These are phyloP conservation scores for Phalera bucephala DNA, from an alignment of 2,888 invertebrate species.

Conservation along the genomic window DNA sequence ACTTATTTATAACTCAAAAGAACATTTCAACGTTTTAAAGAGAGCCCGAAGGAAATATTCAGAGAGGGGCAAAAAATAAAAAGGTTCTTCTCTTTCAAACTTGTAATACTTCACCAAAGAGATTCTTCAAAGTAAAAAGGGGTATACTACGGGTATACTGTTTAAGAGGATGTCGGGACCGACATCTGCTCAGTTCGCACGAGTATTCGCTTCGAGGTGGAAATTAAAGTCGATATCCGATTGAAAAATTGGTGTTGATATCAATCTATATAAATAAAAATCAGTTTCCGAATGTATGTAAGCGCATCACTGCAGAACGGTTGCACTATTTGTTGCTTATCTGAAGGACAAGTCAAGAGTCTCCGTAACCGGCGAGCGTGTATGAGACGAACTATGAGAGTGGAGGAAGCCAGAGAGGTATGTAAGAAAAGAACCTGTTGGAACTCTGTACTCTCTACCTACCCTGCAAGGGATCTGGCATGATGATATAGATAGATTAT, in stretches of 20 bases:
- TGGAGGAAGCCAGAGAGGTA: too few species aligned
- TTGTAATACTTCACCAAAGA: constrained; percentile 47
- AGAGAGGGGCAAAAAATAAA: constrained; percentile 32
- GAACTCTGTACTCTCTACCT: too few species aligned
- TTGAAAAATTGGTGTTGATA: constrained; percentile 35
- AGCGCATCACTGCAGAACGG: too few species aligned
- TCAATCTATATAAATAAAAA: too few species aligned
- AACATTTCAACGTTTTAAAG: constrained; percentile 36
- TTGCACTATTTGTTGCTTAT: too few species aligned
- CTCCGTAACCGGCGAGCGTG: too few species aligned
- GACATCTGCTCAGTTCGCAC: constrained; percentile 50
- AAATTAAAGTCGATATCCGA: constrained; percentile 45
- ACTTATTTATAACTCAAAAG: constrained; percentile 28
- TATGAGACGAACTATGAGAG: too few species aligned
- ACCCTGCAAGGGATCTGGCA: too few species aligned
- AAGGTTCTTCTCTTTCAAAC: constrained; percentile 43
- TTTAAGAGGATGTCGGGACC: constrained; percentile 22
- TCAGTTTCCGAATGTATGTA: too few species aligned
- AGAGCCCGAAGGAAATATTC: constrained; percentile 35
- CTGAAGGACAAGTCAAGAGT: too few species aligned
- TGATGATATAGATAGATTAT: too few species aligned
- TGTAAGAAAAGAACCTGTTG: too few species aligned
- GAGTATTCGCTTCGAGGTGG: constrained; percentile 29
- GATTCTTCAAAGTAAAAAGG: constrained; percentile 55
- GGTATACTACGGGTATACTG: constrained; percentile 28